Percentiles rank a stretch among this genome's conserved stretches.
These are phyloP conservation scores for Gallinago undulata DNA, from an alignment of 2,113 vertebrate genomes.

Conservation along the genomic window DNA sequence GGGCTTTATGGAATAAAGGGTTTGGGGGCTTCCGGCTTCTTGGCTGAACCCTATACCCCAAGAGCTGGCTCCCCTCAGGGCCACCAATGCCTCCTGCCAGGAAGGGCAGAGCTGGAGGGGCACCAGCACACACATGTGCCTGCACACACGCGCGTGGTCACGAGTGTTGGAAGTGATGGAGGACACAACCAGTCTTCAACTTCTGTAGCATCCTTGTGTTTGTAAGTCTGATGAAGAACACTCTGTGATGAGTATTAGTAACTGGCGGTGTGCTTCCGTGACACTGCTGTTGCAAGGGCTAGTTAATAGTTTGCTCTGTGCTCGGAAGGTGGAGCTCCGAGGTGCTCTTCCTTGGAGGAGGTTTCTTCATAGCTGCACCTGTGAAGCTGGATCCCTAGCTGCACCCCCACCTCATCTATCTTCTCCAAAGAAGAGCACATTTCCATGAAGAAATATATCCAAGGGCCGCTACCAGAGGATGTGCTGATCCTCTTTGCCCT, in stretches of 20 bases:
- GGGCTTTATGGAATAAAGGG: neutral
- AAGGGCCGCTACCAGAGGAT: neutral
- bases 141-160: accelerated
- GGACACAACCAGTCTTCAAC: neutral
- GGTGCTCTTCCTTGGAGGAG: neutral
- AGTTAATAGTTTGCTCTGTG: neutral
- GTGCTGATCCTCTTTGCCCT: neutral
- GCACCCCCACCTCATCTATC: neutral
- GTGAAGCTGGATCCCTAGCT: neutral
- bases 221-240: neutral
- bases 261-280: neutral
- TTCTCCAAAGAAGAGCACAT: neutral
- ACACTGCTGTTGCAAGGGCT: neutral
- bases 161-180: neutral
- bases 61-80: neutral
- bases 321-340: neutral
- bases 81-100: neutral
- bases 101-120: neutral
- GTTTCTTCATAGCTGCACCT: neutral
- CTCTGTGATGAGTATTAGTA: neutral
- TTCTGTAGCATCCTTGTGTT: neutral
- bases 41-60: neutral
- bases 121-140: accelerated
- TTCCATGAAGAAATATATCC: neutral
- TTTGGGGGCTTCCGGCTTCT: neutral